Evolutionary conservation across 1,140 invertebrate genomes (phyloP).

Genomic region (Orchestia grillus): DNA sequence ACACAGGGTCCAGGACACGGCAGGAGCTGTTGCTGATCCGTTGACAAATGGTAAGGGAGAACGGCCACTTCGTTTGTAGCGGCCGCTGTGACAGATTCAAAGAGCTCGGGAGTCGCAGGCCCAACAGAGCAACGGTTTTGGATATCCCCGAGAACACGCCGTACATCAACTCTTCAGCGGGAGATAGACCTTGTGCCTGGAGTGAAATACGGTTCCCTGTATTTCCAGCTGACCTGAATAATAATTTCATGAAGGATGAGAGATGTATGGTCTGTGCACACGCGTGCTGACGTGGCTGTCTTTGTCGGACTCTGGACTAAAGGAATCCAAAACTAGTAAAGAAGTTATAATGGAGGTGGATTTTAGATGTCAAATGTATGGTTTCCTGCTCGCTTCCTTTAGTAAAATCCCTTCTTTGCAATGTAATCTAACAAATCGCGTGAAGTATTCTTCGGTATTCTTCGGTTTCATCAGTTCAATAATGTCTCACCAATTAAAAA

Average conservation of each 20-base stretch:
- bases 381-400: no score
- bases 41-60: slow-evolving; percentile 33
- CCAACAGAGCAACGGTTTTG: neutral
- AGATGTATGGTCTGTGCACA: neutral
- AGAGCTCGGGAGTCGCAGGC: neutral
- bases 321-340: no score
- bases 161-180: slow-evolving; percentile 17
- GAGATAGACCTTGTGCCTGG: neutral
- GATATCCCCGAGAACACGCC: neutral
- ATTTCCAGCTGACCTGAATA: neutral
- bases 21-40: slow-evolving; percentile 11
- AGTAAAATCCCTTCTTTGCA: no score
- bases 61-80: slow-evolving; percentile 28
- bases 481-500: no score
- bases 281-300: neutral
- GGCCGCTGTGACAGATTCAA: slow-evolving; percentile 46
- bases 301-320: neutral
- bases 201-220: neutral
- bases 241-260: neutral
- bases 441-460: no score
- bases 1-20: neutral
- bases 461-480: no score
- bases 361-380: no score
- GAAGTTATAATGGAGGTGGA: no score
- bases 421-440: no score